Base-by-base conservation (phyloP, 2,113 vertebrate genomes). In the Nannospalax galili region DNA sequence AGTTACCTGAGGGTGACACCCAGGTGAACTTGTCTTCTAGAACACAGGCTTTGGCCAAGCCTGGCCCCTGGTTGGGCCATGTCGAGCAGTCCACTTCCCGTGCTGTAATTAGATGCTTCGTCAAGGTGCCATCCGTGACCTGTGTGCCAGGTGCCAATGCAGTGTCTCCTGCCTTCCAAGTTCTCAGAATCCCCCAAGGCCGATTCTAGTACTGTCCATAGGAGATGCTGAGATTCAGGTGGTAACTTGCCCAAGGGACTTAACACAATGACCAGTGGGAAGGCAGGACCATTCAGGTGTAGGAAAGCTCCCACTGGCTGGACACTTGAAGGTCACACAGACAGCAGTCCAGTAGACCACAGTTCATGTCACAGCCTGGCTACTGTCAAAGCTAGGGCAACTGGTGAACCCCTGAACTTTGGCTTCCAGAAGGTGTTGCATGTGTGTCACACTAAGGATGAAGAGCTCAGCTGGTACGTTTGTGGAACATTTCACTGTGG, bases 51-150 rank as follows among this genome's bases (percentile, higher is more conserved):
- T n/a, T n/a, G n/a, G n/a, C n/a, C n/a, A n/a, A n/a, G n/a, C n/a
- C n/a, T n/a, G n/a, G n/a, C n/a, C 24, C 19, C 64, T 1, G 3
- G 28, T 17, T 48, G 2, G 22, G 12, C 30, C 8, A 6, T 40
- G 40, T 80, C 30, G 26, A n/a, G 26, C 58, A 7, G 8, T n/a
- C 73, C 28, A 28, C 11, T 32, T 64, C 72, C 28, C 26, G 16
- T 37, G 60, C 74, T 65, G 1, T 65, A 22, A n/a, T 24, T 40
- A 26, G 20, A 26, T 1, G 11, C 32, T 42, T 67, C 3, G 1
- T 7, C 40, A 16, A 65, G 9, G 20, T 20, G 0, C 45, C n/a
- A 1, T 3, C 7, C 22, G 16, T 4, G 65, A 9, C 0, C 12
- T 74, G 42, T 11, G 1, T 2, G 45, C 35, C 11, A 17, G 48